Evolutionary conservation across 2,888 invertebrate species (phyloP), one percentile per base, ranked within the genome.

Genomic region (Tachystola acroxantha): DNA sequence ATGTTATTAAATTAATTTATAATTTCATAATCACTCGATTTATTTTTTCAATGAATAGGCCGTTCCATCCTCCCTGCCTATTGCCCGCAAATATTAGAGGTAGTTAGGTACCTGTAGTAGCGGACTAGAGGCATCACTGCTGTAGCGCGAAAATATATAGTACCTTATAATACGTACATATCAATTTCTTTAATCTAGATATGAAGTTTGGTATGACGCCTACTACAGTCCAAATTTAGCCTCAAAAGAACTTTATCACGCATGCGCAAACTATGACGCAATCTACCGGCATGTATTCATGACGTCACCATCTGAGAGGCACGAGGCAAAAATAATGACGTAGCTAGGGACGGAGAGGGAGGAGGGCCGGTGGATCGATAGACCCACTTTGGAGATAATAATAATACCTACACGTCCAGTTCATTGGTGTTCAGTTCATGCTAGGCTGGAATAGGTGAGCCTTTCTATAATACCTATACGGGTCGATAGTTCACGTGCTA

Each of bases 401-500:
- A 64, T 72, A 67, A 60, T 64, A 16, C 16, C 16, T 16, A 68
- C 61, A 57, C 52, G 46, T 57, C 46, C 60, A 59, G 71, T 65
- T 72, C 70, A 72, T 66, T 77, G 79, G 73, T 72, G 80, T 66
- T 70, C 63, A 60, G 57, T 53, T 66, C 70, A 66, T 57, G 59
- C 48, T 56, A 47, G 48, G 52, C 65, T 50, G 50, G 57, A 61
- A 60, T 53, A 64, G 62, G 68, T 61, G 45, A 53, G 64, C 66
- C 71, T 73, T 68, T 69, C 48, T 64, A 66, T 57, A 68, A 62
- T 46, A 36, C 54, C n/a, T n/a, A n/a, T 16, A 82, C 75, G 78
- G 79, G 70, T 82, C 78, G 76, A 37, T 59, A 63, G 63, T 57
- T 79, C 78, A 76, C 72, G 72, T 76, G 78, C 54, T 51, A 50